Evolutionary conservation across 2,888 invertebrate genomes (phyloP).

Genomic region (Boloria selene): DNA sequence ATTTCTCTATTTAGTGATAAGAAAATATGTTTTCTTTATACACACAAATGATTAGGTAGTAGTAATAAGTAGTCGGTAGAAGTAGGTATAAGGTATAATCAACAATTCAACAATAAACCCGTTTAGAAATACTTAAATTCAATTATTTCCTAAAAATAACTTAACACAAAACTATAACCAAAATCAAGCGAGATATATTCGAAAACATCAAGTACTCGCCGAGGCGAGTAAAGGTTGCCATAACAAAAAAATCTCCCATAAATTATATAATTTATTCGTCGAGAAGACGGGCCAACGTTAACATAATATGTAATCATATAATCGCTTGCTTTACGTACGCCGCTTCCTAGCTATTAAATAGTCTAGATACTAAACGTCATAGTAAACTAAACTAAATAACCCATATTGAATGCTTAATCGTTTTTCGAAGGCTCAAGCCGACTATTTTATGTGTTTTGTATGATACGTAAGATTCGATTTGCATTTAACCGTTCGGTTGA

Average conservation of each 20-base stretch:
- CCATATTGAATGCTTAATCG: conserved; percentile 67
- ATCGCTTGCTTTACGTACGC: conserved; percentile 59
- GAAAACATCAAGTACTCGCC: conserved; percentile 38
- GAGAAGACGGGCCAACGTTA: conserved; percentile 60
- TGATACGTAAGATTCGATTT: conserved; percentile 37
- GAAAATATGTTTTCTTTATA: too few relatives aligned
- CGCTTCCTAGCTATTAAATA: conserved; percentile 74
- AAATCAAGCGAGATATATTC: conserved; percentile 11
- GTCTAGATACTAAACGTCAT: conserved; percentile 76
- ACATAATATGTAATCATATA: conserved; percentile 56
- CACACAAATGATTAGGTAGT: too few relatives aligned
- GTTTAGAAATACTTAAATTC: too few relatives aligned
- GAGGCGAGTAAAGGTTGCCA: conserved; percentile 51
- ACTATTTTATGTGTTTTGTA: conserved; percentile 45
- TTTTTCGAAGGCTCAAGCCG: conserved; percentile 51
- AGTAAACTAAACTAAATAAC: conserved; percentile 73
- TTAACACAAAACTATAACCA: too few relatives aligned
- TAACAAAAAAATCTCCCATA: conserved; percentile 67
- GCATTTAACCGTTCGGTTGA: conserved; percentile 31
- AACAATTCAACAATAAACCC: too few relatives aligned
- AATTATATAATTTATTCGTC: conserved; percentile 72
- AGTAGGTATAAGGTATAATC: too few relatives aligned
- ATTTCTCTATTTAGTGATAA: too few relatives aligned
- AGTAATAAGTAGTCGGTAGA: too few relatives aligned
- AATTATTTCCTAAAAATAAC: too few relatives aligned